Percentiles rank a stretch among this genome's conserved stretches.
Evolutionary conservation across 1,140 invertebrate genomes (phyloP).

Genomic region (Oncopeltus fasciatus): DNA sequence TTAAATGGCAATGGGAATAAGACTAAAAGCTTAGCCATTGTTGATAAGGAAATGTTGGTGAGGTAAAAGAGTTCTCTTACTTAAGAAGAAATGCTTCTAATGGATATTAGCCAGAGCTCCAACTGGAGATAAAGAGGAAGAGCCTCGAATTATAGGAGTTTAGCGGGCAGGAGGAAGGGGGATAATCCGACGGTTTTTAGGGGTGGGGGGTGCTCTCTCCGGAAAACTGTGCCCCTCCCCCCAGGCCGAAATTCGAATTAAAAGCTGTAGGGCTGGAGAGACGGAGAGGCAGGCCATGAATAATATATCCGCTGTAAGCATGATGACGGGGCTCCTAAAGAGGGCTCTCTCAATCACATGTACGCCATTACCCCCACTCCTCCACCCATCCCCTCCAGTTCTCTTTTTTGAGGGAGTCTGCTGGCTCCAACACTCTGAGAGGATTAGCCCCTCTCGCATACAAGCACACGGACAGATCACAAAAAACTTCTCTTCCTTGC

Average conservation of each 20-base stretch:
- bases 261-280: constrained; percentile 1
- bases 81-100: no score
- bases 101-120: not conserved
- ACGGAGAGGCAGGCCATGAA: not conserved
- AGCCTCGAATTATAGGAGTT: constrained; percentile 1
- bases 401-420: not conserved
- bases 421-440: no score
- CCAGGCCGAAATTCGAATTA: constrained; percentile 15
- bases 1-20: no score
- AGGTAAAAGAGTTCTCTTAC: no score
- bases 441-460: no score
- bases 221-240: no score
- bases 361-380: not conserved
- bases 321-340: constrained; percentile 2
- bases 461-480: no score
- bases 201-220: not conserved
- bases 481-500: no score
- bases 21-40: no score
- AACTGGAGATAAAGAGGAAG: not conserved
- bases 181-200: not conserved
- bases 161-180: not conserved
- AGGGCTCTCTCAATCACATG: constrained; percentile 4
- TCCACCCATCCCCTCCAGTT: not conserved
- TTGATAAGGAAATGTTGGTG: no score
- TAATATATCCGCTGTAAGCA: constrained; percentile 3